Percentiles rank a stretch among this genome's conserved stretches.
These are phyloP conservation scores for Matsumyia berberina DNA, from an alignment of 2,888 invertebrate species.

Conservation along the genomic window DNA sequence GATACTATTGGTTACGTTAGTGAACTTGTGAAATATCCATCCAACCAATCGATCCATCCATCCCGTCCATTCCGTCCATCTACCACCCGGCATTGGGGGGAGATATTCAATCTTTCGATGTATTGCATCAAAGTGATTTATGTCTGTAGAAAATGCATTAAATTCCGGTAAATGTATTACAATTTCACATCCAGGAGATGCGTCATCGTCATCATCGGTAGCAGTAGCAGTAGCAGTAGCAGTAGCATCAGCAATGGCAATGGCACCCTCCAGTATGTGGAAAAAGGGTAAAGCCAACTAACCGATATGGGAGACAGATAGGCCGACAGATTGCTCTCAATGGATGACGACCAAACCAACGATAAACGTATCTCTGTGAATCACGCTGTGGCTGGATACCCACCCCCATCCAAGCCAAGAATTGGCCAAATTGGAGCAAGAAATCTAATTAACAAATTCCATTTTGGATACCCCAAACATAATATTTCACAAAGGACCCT, in stretches of 20 bases:
- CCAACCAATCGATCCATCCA: constrained; percentile 51
- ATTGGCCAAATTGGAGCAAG: constrained; percentile 73
- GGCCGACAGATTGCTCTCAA: constrained; percentile 68
- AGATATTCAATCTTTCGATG: constrained; percentile 77
- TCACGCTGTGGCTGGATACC: constrained; percentile 4
- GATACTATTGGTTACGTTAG: constrained; percentile 68
- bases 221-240: constrained; percentile 2
- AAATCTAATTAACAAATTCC: constrained; percentile 76
- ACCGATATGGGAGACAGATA: constrained; percentile 52
- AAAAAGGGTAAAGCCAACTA: background rate
- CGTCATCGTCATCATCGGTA: constrained; percentile 66
- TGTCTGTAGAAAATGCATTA: constrained; percentile 84
- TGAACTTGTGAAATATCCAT: constrained; percentile 69
- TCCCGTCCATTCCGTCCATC: constrained; percentile 17
- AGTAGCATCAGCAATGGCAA: constrained; percentile 11
- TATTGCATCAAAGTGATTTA: constrained; percentile 83
- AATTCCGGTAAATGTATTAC: constrained; percentile 84
- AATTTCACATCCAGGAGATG: constrained; percentile 80
- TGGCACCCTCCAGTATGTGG: background rate
- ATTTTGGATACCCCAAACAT: constrained; percentile 58
- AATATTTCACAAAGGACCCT: constrained; percentile 67
- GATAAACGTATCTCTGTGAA: constrained; percentile 26
- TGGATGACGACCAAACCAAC: constrained; percentile 60
- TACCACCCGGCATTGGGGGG: constrained; percentile 6
- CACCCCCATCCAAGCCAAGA: constrained; percentile 38